Conservation (phyloP, 2,113 vertebrate species). For the Hiodon alosoides region DNA sequence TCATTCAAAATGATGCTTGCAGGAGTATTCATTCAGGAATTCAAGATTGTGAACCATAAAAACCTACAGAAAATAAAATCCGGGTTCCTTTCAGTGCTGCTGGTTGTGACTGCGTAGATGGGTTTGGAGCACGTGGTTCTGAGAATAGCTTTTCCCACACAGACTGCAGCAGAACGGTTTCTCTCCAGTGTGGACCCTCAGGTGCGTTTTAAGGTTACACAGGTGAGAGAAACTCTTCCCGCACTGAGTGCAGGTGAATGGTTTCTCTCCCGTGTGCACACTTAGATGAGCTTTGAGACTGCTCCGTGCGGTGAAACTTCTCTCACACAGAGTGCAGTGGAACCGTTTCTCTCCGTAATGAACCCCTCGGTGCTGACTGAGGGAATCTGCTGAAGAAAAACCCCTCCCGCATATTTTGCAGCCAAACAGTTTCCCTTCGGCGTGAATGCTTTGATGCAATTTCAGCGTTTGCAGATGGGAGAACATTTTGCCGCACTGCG, state of each 20-base stretch:
- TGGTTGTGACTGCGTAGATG: too few species aligned
- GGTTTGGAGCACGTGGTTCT: background rate
- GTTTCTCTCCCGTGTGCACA: background rate
- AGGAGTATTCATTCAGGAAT: too few species aligned
- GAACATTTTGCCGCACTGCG: background rate
- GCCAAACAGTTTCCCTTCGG: background rate
- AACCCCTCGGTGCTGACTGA: background rate
- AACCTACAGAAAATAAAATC: too few species aligned
- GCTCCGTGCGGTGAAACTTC: background rate
- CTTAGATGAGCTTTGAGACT: background rate
- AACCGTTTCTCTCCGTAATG: background rate
- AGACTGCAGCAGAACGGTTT: background rate
- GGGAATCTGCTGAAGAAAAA: background rate
- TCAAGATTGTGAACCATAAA: too few species aligned
- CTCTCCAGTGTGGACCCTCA: too few species aligned
- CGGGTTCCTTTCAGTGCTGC: too few species aligned
- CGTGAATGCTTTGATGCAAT: background rate
- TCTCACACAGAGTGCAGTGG: background rate
- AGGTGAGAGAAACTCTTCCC: too few species aligned
- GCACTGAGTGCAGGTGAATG: too few species aligned
- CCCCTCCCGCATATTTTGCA: background rate
- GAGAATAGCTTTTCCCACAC: constrained; percentile 1
- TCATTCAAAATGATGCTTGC: too few species aligned
- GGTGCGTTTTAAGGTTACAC: too few species aligned
- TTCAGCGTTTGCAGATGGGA: background rate